Evolutionary conservation across 1,140 invertebrate species (phyloP), one percentile per base, ranked within the genome.

Genomic region (Ceratoteleas bidentatus): DNA sequence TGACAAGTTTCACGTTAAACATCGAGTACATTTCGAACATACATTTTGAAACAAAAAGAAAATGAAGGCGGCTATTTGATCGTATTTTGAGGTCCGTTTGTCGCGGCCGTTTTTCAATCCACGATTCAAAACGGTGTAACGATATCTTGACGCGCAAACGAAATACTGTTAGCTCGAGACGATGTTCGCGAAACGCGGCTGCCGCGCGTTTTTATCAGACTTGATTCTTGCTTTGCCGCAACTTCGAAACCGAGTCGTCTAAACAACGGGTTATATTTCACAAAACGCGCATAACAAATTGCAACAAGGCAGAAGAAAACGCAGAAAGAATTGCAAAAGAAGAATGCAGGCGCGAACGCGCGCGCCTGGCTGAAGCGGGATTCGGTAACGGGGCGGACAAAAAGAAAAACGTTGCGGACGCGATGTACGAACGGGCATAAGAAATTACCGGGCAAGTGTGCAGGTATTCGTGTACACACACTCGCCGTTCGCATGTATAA

Each of bases 401-500:
- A 74, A n/a, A 66, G 47, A 64, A 61, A 62, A 77, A 73, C 6
- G 66, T 69, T 75, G 64, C 34, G 32, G 40, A 62, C 43, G 50
- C 64, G 64, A 82, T 58, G 64, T 61, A 76, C 69, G 81, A 74
- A 73, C 64, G 70, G 68, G 68, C 70, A 70, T 73, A 83, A 83
- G 81, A 83, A 78, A 83, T 77, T 72, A 77, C 72, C 72, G 54
- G 66, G 32, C 65, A 52, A 75, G 60, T 75, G 50, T 66, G 66
- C 70, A 47, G 49, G 65, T n/a, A n/a, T 54, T 62, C 16, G 52
- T 64, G 40, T 62, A 73, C 50, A 73, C 34, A 73, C 77, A 69
- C 69, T 80, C 60, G 58, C 69, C 57, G 77, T 50, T 80, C 78
- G 69, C 89, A 88, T 85, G 87, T 90, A 88, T 89, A 90, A 91